Evolutionary conservation across 2,797 vertebrate species (phyloP), one percentile per base, ranked within the genome.

Genomic region (Benthosema pterotum): DNA sequence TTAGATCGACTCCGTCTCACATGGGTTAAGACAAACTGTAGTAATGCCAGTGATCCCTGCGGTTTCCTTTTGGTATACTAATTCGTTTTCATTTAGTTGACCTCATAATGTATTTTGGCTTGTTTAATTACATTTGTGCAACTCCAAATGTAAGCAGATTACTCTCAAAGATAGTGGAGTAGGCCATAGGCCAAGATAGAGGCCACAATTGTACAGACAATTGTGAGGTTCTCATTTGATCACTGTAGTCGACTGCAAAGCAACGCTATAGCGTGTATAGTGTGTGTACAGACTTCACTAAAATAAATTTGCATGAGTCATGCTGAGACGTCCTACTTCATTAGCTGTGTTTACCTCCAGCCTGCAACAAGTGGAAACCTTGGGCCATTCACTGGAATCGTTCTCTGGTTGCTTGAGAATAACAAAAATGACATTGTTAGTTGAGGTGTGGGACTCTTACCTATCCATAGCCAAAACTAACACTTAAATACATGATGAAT

Each of bases 401-500:
- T 69, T 60, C 63, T 63, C 62, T 73, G 67, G 38, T 53, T 73
- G 67, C 28, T 52, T 58, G 54, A 59, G 71, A 83, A 87, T 77
- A 89, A 87, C 83, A 88, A 86, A 83, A 38, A 79, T 75, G 79
- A 79, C 67, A 78, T 85, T 87, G 83, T 82, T 78, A 63, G 58
- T 60, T 80, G 45, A 7, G 43, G 54, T 56, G 56, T 59, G 56
- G 49, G 51, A 49, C 54, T 65, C 28, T 73, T 80, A 74, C 75
- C 72, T 42, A 48, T 65, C 67, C 25, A 15, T 53, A 16, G 82
- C 84, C 85, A 83, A 78, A 73, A 69, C 78, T 74, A 83, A 87
- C 82, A 86, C 72, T 59, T 56, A 58, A n/a, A 32, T 32, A 32
- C 32, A 32, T 11, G 32, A n/a, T 19, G 60, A 54, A 43, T 68